Conservation (phyloP, 1,140 invertebrate genomes). For the Drosophila varians region DNA sequence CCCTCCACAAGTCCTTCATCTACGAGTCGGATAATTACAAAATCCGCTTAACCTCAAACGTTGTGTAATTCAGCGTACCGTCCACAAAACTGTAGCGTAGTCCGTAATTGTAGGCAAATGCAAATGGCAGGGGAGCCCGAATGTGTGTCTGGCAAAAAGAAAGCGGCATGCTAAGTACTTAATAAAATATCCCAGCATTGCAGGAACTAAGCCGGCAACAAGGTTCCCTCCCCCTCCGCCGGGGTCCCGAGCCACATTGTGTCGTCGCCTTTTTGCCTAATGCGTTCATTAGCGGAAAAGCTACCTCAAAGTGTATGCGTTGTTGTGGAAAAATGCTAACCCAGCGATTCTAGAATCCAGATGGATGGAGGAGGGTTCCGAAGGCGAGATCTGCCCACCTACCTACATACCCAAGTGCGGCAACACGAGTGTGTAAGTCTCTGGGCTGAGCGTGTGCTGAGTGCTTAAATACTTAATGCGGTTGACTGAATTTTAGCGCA, state of each 20-base stretch:
- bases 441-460: slow-evolving; percentile 58
- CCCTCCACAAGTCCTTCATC: slow-evolving; percentile 15
- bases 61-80: slow-evolving; percentile 79
- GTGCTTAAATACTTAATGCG: slow-evolving; percentile 80
- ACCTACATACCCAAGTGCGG: slow-evolving; percentile 5
- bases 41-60: slow-evolving; percentile 82
- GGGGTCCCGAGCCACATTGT: background rate
- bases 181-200: slow-evolving; percentile 60
- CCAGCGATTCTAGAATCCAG: slow-evolving; percentile 57
- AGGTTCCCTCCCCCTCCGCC: slow-evolving; percentile 26
- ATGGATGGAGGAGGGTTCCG: slow-evolving; percentile 17
- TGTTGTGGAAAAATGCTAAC: slow-evolving; percentile 75
- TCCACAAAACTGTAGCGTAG: slow-evolving; percentile 48
- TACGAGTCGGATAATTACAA: slow-evolving; percentile 78
- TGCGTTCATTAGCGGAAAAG: slow-evolving; percentile 81
- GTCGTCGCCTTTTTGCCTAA: slow-evolving; percentile 63
- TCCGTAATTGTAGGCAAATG: slow-evolving; percentile 56
- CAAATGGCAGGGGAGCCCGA: slow-evolving; percentile 37
- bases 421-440: slow-evolving; percentile 37
- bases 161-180: slow-evolving; percentile 63
- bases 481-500: slow-evolving; percentile 79
- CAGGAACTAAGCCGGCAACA: slow-evolving; percentile 67
- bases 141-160: slow-evolving; percentile 38
- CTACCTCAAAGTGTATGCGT: slow-evolving; percentile 74
- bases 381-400: background rate